These are phyloP conservation scores for Xenopus laevis DNA, from an alignment of 2,113 vertebrate species.

Conservation along the genomic window DNA sequence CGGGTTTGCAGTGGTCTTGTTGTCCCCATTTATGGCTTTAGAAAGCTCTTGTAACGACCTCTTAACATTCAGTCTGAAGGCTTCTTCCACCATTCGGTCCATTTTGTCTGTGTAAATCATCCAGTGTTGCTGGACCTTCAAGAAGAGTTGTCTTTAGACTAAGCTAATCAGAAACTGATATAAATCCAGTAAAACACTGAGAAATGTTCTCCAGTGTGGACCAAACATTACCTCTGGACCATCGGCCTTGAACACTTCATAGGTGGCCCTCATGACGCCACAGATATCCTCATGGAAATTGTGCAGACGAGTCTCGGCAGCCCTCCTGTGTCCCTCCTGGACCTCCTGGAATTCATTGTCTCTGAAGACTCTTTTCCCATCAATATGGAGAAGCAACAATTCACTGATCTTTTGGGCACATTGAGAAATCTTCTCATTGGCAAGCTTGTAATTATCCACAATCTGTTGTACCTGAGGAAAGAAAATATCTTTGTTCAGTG, in stretches of 20 bases:
- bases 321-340: slow-evolving; percentile 64
- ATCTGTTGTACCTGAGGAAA: slow-evolving; percentile 61
- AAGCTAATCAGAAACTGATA: too few relatives aligned
- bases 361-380: slow-evolving; percentile 69
- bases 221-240: slow-evolving; percentile 65
- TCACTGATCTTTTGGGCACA: slow-evolving; percentile 73
- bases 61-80: slow-evolving; percentile 72
- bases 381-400: slow-evolving; percentile 68
- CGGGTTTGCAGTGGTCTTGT: slow-evolving; percentile 66
- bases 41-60: slow-evolving; percentile 76
- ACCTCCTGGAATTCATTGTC: slow-evolving; percentile 75
- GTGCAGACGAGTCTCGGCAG: slow-evolving; percentile 58
- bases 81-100: slow-evolving; percentile 75
- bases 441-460: slow-evolving; percentile 73
- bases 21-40: slow-evolving; percentile 76
- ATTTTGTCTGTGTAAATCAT: slow-evolving; percentile 65
- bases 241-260: slow-evolving; percentile 71
- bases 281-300: slow-evolving; percentile 64
- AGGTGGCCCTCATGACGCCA: slow-evolving; percentile 64
- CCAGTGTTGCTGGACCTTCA: slow-evolving; percentile 80
- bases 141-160: too few relatives aligned
- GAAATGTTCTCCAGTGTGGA: too few relatives aligned
- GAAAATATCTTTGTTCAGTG: too few relatives aligned
- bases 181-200: too few relatives aligned
- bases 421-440: slow-evolving; percentile 64